Conservation (phyloP, 2,888 invertebrate genomes). For the Agrotis puta region DNA sequence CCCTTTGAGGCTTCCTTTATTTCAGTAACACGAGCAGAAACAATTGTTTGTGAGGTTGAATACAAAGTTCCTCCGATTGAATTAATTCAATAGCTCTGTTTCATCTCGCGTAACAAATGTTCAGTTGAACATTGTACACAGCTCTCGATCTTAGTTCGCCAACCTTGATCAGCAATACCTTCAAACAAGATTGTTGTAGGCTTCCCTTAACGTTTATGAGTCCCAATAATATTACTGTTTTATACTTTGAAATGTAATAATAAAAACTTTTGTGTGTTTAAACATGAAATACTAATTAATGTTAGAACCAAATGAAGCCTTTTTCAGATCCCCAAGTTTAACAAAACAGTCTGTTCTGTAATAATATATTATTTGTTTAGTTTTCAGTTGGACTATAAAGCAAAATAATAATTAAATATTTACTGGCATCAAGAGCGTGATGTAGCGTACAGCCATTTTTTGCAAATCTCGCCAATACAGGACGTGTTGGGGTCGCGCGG, state of each 20-base stretch:
- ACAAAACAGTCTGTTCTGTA: conserved; percentile 1
- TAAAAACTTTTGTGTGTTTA: conserved; percentile 6
- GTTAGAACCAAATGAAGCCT: not conserved
- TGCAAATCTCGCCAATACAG: conserved; percentile 53
- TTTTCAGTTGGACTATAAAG: conserved; percentile 21
- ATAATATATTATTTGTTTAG: not conserved
- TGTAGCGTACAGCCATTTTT: conserved; percentile 44
- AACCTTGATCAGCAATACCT: conserved; percentile 71
- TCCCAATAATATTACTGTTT: conserved; percentile 23
- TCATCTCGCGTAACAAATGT: conserved; percentile 83
- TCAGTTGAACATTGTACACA: conserved; percentile 83
- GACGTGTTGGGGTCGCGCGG: conserved; percentile 63
- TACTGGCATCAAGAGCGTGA: conserved; percentile 21
- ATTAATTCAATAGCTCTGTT: conserved; percentile 89
- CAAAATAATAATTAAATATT: conserved; percentile 38
- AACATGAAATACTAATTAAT: conserved; percentile 14
- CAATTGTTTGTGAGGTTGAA: conserved; percentile 85
- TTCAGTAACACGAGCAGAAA: conserved; percentile 82
- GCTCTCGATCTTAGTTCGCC: conserved; percentile 71
- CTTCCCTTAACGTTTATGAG: conserved; percentile 63
- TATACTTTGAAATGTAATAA: conserved; percentile 7
- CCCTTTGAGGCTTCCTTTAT: conserved; percentile 83
- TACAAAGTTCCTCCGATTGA: conserved; percentile 87
- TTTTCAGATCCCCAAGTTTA: not conserved
- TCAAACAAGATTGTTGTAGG: conserved; percentile 64